Percentiles rank a stretch among this genome's conserved stretches.
These are phyloP conservation scores for Elaphurus davidianus DNA, from an alignment of 2,113 vertebrate genomes.

Conservation along the genomic window DNA sequence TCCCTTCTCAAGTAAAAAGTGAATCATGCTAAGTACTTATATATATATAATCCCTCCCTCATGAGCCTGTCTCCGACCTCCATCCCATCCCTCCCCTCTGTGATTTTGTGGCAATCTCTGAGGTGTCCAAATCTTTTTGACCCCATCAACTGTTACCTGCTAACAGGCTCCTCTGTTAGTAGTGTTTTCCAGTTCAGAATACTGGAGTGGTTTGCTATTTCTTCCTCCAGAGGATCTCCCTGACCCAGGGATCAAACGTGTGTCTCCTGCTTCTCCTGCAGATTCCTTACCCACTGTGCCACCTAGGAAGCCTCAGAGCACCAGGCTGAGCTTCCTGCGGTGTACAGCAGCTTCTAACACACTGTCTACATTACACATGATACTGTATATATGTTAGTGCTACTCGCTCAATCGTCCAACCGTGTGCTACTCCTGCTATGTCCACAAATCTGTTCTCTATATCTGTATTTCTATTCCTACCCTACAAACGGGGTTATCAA, in stretches of 20 bases:
- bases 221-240: not conserved
- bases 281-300: not conserved
- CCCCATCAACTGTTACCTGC: not conserved
- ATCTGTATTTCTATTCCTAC: not conserved
- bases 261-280: not conserved
- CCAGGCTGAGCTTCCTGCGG: not conserved
- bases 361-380: not conserved
- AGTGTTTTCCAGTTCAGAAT: not conserved
- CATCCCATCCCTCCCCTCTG: not conserved
- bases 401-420: rapidly evolving
- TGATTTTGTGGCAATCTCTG: not conserved
- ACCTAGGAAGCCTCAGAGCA: not conserved
- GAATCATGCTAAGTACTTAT: no score
- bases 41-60: no score
- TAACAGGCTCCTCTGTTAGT: not conserved
- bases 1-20: no score
- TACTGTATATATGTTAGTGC: not conserved
- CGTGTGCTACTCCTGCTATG: not conserved
- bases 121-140: not conserved
- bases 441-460: not conserved
- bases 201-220: not conserved
- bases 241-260: not conserved
- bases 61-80: not conserved
- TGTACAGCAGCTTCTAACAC: not conserved
- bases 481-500: not conserved